These are phyloP conservation scores for Tinea pellionella DNA, from an alignment of 2,888 invertebrate genomes.

Conservation along the genomic window DNA sequence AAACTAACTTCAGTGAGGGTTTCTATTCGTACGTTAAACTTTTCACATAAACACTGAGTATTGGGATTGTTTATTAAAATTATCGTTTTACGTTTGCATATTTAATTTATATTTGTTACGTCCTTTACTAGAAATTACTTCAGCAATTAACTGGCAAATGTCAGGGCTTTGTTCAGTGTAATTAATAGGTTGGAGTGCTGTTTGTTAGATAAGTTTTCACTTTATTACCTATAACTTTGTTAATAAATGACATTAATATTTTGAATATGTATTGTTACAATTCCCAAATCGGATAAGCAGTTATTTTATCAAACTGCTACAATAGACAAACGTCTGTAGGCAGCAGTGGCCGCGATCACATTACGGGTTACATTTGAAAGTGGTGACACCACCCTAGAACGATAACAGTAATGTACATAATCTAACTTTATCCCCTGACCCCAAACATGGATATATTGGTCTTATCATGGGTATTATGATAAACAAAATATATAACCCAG, in stretches of 20 bases:
- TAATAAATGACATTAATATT: background rate
- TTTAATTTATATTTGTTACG: slow-evolving; percentile 7
- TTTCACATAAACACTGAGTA: slow-evolving; percentile 16
- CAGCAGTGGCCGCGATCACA: too few relatives aligned
- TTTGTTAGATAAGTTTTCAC: background rate
- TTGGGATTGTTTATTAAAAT: slow-evolving; percentile 14
- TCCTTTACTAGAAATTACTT: background rate
- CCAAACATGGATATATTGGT: too few relatives aligned
- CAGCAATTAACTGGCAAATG: background rate
- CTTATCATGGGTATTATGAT: too few relatives aligned
- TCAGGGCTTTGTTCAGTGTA: background rate
- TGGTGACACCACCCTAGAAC: too few relatives aligned
- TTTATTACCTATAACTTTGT: background rate
- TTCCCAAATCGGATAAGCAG: too few relatives aligned
- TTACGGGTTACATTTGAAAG: too few relatives aligned
- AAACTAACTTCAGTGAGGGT: slow-evolving; percentile 30
- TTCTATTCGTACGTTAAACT: slow-evolving; percentile 4
- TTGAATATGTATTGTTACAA: too few relatives aligned
- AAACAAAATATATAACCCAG: too few relatives aligned
- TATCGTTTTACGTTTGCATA: slow-evolving; percentile 11
- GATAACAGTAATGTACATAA: too few relatives aligned
- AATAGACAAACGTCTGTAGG: too few relatives aligned
- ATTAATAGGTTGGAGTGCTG: background rate
- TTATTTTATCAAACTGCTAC: too few relatives aligned
- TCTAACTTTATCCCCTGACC: too few relatives aligned